phyloP scores from a whole-genome alignment of 2,888 invertebrate species.

The Drosophila pseudotakahashii region DNA sequence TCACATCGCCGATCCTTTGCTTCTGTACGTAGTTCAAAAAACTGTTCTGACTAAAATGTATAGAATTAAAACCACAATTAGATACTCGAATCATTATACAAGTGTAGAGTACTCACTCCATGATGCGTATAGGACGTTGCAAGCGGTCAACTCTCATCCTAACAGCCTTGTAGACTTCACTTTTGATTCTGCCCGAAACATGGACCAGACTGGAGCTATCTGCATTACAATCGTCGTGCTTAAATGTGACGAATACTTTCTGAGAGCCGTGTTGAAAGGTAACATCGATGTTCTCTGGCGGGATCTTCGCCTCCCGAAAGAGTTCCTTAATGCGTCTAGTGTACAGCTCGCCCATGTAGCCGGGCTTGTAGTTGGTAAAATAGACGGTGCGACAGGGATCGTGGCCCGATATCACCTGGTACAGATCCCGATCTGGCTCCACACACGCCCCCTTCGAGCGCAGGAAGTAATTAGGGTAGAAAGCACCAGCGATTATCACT shows the following conservation, averaged over 20 bases:
- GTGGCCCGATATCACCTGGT: slow-evolving; percentile 88
- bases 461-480: slow-evolving; percentile 96
- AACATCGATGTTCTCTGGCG: slow-evolving; percentile 82
- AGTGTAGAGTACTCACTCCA: slow-evolving; percentile 74
- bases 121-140: slow-evolving; percentile 68
- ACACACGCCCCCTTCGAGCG: slow-evolving; percentile 85
- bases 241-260: slow-evolving; percentile 89
- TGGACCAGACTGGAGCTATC: slow-evolving; percentile 69
- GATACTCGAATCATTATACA: not conserved
- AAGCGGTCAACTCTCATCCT: slow-evolving; percentile 87
- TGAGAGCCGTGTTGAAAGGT: slow-evolving; percentile 85
- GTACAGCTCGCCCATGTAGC: slow-evolving; percentile 90
- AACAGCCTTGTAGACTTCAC: slow-evolving; percentile 90
- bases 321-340: slow-evolving; percentile 87
- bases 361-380: slow-evolving; percentile 86
- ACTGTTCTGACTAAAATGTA: slow-evolving; percentile 83
- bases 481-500: slow-evolving; percentile 87
- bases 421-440: slow-evolving; percentile 88
- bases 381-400: slow-evolving; percentile 92
- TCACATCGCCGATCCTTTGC: slow-evolving; percentile 70
- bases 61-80: not conserved
- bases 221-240: slow-evolving; percentile 80
- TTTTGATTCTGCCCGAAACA: slow-evolving; percentile 87
- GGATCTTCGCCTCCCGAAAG: slow-evolving; percentile 84
- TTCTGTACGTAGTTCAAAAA: slow-evolving; percentile 85